These are phyloP conservation scores for Alloplasta piceator DNA, from an alignment of 2,888 invertebrate genomes.

Conservation along the genomic window DNA sequence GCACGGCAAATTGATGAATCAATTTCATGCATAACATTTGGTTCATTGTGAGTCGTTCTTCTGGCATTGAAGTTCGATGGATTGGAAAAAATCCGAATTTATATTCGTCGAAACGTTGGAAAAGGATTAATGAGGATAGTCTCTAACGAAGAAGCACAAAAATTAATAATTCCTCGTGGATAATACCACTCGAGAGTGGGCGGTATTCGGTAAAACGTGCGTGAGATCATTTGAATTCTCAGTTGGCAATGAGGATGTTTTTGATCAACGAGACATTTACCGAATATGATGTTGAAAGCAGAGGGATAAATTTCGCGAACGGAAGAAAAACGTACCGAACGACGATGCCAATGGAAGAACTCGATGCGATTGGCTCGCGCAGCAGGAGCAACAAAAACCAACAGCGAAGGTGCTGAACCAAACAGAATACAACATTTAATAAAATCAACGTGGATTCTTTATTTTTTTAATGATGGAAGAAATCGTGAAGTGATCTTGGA, in stretches of 20 bases:
- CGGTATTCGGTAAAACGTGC: background rate
- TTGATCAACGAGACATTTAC: background rate
- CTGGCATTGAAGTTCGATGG: constrained; percentile 52
- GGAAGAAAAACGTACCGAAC: constrained; percentile 78
- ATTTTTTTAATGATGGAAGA: background rate
- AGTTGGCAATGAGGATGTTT: background rate
- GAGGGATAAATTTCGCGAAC: background rate
- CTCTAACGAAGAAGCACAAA: constrained; percentile 15
- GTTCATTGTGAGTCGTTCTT: constrained; percentile 45
- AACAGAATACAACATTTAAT: constrained; percentile 76
- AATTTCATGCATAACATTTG: constrained; percentile 28
- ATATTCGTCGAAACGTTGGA: background rate
- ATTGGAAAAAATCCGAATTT: constrained; percentile 3
- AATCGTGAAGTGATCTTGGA: constrained; percentile 63
- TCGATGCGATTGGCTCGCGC: constrained; percentile 78
- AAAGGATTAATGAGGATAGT: background rate
- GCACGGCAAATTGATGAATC: constrained; percentile 15
- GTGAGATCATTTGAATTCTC: background rate
- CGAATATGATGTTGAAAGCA: constrained; percentile 7
- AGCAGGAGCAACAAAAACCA: constrained; percentile 77
- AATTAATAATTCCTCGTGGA: constrained; percentile 22
- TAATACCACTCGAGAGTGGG: constrained; percentile 1
- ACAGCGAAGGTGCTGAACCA: constrained; percentile 78
- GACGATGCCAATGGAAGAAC: constrained; percentile 78
- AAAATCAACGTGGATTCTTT: constrained; percentile 54